Base-by-base conservation (phyloP, 2,113 vertebrate species). In the Sinosuthora webbiana region DNA sequence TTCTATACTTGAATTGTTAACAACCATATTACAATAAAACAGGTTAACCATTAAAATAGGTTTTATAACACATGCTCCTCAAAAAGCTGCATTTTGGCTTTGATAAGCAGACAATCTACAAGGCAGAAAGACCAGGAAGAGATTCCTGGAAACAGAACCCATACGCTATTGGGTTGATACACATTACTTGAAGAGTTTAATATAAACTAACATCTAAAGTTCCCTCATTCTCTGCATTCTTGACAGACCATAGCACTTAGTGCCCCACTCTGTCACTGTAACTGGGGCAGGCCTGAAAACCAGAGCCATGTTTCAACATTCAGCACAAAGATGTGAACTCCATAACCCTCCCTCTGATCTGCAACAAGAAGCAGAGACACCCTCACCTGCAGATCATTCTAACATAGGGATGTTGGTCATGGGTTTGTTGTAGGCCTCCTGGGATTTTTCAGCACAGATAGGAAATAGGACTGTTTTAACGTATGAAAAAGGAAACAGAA, bases 141-240 rank as follows among this genome's bases (percentile, higher is more conserved):
- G 33, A 47, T 9, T 73, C 23, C 41, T 30, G 31, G 15, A 73
- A 76, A 23, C 10, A 92, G 55, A 86, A 94, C 17, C 31, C 15
- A 42, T 22, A 12, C 3, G 7, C 13, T 20, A 14, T 3, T n/a
- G 28, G 11, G 35, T 15, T 68, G 68, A 53, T 45, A 24, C 0
- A 4, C 22, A 47, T 35, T 49, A 83, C 9, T 44, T 45, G 24
- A 81, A 60, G n/a, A 85, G 30, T 41, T 94, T 30, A 59, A 17
- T 16, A 35, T 8, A 70, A 74, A 14, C 22, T 37, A 35, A 33
- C 0, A 0, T 11, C 30, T 35, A 0, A 55, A 59, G 20, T 69
- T 77, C 19, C 21, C 24, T 67, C 35, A 63, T 50, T 14, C 41
- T 70, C 76, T 59, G 64, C 13, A 47, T 59, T 93, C 49, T 50